Evolutionary conservation across 2,113 vertebrate species (phyloP).

Genomic region (Oncorhynchus keta): DNA sequence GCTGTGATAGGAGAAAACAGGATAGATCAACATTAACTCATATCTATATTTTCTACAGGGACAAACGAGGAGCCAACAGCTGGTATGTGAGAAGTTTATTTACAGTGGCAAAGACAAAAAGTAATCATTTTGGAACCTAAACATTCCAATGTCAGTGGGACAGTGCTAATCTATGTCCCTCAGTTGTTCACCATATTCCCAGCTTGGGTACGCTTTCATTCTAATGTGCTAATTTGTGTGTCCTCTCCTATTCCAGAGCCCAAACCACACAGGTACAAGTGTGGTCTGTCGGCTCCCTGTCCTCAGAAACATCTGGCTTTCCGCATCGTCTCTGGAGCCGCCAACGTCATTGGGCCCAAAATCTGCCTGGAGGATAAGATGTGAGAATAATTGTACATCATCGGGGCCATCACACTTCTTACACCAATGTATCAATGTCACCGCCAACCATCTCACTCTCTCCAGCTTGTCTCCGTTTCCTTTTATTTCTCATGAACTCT

Average conservation of each 20-base stretch:
- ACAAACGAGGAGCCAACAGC: conserved; percentile 59
- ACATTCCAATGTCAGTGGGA: not conserved
- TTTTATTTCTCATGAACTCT: conserved; percentile 21
- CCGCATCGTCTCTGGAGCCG: conserved; percentile 85
- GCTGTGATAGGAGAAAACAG: too few relatives aligned
- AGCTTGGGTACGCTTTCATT: too few relatives aligned
- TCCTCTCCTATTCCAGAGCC: conserved; percentile 65
- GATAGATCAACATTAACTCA: not conserved
- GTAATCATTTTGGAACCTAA: not conserved
- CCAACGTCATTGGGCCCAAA: conserved; percentile 90
- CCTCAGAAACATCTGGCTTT: conserved; percentile 87
- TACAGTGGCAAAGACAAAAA: not conserved
- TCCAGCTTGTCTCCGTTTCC: conserved; percentile 3
- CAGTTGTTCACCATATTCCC: too few relatives aligned
- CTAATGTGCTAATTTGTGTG: not conserved
- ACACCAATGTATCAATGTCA: too few relatives aligned
- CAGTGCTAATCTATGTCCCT: not conserved
- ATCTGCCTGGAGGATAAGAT: conserved; percentile 91
- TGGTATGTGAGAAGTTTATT: conserved; percentile 41
- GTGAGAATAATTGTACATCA: conserved; percentile 63
- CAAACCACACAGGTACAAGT: conserved; percentile 79
- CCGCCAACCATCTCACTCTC: not conserved
- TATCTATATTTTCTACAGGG: conserved; percentile 43
- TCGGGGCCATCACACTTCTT: too few relatives aligned
- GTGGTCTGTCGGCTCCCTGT: conserved; percentile 85